Evolutionary conservation across 2,888 invertebrate genomes (phyloP), one percentile per base, ranked within the genome.

Genomic region (Trachelus stipa): DNA sequence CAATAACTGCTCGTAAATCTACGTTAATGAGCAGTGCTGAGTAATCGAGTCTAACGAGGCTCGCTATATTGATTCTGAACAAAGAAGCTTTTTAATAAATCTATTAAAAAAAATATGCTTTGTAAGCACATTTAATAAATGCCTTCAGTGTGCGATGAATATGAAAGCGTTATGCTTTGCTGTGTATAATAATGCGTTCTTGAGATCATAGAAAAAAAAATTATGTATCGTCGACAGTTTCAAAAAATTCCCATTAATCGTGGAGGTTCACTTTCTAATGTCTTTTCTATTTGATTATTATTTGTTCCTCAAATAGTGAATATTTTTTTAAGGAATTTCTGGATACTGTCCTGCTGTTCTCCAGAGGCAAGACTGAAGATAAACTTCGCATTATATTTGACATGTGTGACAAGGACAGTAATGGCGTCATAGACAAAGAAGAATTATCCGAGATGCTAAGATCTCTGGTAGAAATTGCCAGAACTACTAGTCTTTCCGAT

Each of bases 341-440:
- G 76, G 98, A 98, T 88, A 98, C 98, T 0, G 98, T 98, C 1
- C 96, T 98, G 0, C 91, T 98, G 2, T 98, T 98, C 90, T 97
- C 98, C 0, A 94, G 97, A 0, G 98, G 98, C 11, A 97, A 97
- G 85, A 98, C 98, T 0, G 98, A 98, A 86, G 98, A 98, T 88
- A 98, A 98, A 88, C 92, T 98, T 68, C 94, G 98, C 9, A 98
- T 98, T 56, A 97, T 99, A 83, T 98, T 98, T 89, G 98, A 98
- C 91, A 98, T 99, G 98, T 98, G 98, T 87, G 98, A 98, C 89
- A 97, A 98, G 86, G 97, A 98, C 89, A 94, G 97, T 30, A 98
- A 98, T 86, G 98, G 98, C 0, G 97, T 97, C 0, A 98, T 98
- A 79, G 98, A 98, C 88, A 98, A 98, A 88, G 96, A 95, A 1